Percentiles rank a stretch among this genome's conserved stretches.
phyloP scores from a whole-genome alignment of 2,797 vertebrate genomes.

The Ctenosaura bakeri region DNA sequence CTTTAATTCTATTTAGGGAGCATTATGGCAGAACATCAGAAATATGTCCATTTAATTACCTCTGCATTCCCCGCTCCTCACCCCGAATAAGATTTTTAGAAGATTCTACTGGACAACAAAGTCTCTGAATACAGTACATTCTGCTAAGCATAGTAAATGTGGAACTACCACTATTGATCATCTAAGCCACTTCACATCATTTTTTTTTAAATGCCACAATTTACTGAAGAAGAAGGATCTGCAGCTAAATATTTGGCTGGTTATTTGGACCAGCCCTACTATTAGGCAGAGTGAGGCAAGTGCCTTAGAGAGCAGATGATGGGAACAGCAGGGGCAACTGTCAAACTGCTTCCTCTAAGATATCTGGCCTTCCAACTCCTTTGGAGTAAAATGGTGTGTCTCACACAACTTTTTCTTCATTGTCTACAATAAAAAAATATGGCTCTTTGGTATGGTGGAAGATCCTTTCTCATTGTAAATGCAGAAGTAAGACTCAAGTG shows the following conservation, averaged over 20 bases:
- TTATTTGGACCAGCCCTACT: too few relatives aligned
- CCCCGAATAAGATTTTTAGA: constrained; percentile 4
- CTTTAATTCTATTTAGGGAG: constrained; percentile 65
- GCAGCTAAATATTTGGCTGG: background rate
- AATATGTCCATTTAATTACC: constrained; percentile 62
- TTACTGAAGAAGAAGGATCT: background rate
- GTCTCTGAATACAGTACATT: constrained; percentile 6
- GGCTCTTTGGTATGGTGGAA: too few relatives aligned
- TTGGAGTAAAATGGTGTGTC: too few relatives aligned
- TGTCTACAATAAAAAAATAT: too few relatives aligned
- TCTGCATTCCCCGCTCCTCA: constrained; percentile 35
- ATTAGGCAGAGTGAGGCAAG: too few relatives aligned
- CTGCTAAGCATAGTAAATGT: constrained; percentile 38
- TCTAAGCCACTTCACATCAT: background rate
- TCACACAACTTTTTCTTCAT: too few relatives aligned
- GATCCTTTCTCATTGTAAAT: too few relatives aligned
- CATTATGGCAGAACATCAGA: constrained; percentile 65
- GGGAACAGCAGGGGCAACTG: too few relatives aligned
- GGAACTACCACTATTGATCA: background rate
- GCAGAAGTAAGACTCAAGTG: too few relatives aligned
- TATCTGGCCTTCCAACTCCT: too few relatives aligned
- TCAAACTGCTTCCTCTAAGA: too few relatives aligned
- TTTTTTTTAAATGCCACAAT: background rate
- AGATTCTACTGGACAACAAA: background rate
- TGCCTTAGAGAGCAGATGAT: too few relatives aligned